Evolutionary conservation across 2,113 vertebrate genomes (phyloP).

Genomic region (Oryzias curvinotus): DNA sequence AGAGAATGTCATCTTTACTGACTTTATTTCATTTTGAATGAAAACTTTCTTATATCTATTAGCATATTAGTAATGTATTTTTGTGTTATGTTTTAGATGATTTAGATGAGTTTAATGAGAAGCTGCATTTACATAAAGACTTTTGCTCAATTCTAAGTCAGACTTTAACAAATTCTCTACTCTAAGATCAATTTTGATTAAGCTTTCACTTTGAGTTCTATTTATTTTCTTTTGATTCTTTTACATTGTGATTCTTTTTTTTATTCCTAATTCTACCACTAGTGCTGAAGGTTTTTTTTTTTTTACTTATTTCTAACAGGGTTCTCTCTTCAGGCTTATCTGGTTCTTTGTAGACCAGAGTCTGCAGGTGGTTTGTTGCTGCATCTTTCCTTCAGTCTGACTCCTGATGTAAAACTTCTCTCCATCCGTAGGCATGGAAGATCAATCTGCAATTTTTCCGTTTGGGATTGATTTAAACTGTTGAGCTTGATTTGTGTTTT

Average conservation of each 20-base stretch:
- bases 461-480: conserved; percentile 47
- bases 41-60: background rate
- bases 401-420: conserved; percentile 31
- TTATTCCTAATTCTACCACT: background rate
- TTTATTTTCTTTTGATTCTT: background rate
- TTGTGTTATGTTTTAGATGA: background rate
- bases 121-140: background rate
- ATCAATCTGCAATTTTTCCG: conserved; percentile 46
- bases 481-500: conserved; percentile 14
- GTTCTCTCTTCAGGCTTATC: conserved; percentile 2
- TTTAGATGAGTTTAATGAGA: background rate
- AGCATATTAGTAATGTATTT: background rate
- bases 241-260: conserved; percentile 13
- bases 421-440: conserved; percentile 48
- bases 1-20: too few relatives aligned
- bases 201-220: background rate
- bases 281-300: conserved; percentile 4
- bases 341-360: conserved; percentile 18
- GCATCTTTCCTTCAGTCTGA: conserved; percentile 21
- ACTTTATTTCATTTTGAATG: too few relatives aligned
- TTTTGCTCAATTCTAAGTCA: background rate
- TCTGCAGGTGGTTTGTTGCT: conserved; percentile 25
- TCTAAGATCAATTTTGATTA: background rate
- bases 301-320: conserved; percentile 26
- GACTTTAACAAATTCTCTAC: background rate